Conservation (phyloP, 2,113 vertebrate genomes). For the Cnemophilus loriae region DNA sequence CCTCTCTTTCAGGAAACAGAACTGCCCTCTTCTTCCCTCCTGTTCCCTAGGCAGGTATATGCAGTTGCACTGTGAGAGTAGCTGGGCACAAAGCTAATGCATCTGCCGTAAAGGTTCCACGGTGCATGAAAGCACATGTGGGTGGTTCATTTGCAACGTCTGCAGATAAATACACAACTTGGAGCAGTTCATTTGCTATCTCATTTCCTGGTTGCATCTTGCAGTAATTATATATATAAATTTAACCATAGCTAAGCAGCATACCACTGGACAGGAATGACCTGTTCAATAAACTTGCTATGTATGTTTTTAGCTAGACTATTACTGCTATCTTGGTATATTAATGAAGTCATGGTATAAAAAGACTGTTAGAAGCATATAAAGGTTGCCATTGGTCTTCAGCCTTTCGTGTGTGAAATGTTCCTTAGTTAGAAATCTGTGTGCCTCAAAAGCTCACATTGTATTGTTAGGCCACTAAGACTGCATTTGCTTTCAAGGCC, state of each 20-base stretch:
- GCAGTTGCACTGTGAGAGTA: background rate
- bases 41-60: background rate
- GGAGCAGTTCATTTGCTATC: background rate
- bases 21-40: background rate
- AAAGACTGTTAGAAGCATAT: background rate
- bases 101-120: background rate
- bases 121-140: background rate
- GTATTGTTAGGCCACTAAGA: background rate
- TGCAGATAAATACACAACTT: background rate
- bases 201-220: background rate
- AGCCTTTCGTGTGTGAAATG: background rate
- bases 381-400: background rate
- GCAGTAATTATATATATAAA: background rate
- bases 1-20: background rate
- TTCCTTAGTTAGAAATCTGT: background rate
- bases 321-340: background rate
- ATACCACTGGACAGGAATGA: background rate
- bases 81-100: background rate
- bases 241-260: background rate
- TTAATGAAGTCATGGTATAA: background rate
- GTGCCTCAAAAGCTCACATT: background rate
- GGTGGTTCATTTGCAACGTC: background rate
- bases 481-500: background rate
- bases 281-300: background rate
- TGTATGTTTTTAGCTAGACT: background rate